phyloP scores from a whole-genome alignment of 30 jellyfish, hydroid and myxozoan species.

The Sanderia malayensis region DNA sequence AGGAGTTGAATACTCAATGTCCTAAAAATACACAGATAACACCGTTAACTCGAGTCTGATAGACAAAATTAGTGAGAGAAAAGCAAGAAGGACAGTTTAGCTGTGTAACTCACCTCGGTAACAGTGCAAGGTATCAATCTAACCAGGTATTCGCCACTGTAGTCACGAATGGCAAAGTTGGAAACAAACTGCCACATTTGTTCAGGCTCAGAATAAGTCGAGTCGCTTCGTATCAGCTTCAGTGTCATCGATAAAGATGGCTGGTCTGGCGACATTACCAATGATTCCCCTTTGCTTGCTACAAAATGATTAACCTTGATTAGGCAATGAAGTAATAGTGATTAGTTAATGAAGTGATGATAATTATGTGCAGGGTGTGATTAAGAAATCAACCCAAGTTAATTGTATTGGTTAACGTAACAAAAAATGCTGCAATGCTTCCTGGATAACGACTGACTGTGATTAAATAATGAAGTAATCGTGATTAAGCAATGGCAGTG shows the following conservation, averaged over 20 bases:
- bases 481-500: too few species aligned
- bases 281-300: slow-evolving; percentile 61
- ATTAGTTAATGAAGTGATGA: too few species aligned
- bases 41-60: neutral
- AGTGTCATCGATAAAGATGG: slow-evolving; percentile 75
- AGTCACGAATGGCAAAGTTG: slow-evolving; percentile 87
- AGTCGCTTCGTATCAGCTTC: slow-evolving; percentile 74
- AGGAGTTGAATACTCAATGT: slow-evolving; percentile 60
- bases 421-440: slow-evolving; percentile 58
- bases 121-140: slow-evolving; percentile 92
- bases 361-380: too few species aligned
- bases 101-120: slow-evolving; percentile 57
- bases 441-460: neutral
- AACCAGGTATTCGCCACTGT: slow-evolving; percentile 81
- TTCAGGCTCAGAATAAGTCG: slow-evolving; percentile 88
- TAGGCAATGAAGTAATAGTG: neutral
- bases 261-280: slow-evolving; percentile 73
- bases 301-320: neutral
- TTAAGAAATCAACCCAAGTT: too few species aligned
- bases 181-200: slow-evolving; percentile 93
- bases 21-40: too few species aligned
- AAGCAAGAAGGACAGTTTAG: neutral
- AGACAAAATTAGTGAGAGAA: too few species aligned
- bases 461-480: neutral
- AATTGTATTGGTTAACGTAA: too few species aligned